Evolutionary conservation across 1,140 invertebrate genomes (phyloP), one percentile per base, ranked within the genome.

Genomic region (Centruroides sculpturatus): DNA sequence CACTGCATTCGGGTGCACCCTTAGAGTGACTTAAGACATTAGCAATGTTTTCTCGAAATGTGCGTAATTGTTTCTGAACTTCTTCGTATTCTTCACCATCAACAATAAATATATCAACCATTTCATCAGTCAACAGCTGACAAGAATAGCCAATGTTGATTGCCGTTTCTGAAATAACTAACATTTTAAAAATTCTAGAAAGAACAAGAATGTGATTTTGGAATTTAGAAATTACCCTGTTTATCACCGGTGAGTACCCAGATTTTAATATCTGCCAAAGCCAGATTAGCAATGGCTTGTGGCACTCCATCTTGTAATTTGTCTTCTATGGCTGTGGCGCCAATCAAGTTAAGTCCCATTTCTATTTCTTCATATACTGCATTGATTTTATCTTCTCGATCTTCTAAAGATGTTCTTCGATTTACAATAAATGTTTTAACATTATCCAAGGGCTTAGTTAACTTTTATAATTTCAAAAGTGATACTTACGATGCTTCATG

Each of bases 71-170:
- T 23, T 84, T 81, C 67, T 89, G 68, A 49, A 92, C 92, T 66
- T 92, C 86, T 57, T 92, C 87, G 64, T 84, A 81, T 5, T 86
- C 84, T 36, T 82, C 82, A 5, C 85, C 92, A 74, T 98, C 93
- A 23, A 98, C 85, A 46, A 96, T 87, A 74, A 95, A 95, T 47
- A 95, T 83, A 71, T 99, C 94, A 46, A 87, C 85, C 82, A 99
- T 86, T 68, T 99, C 94, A 74, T 99, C 94, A 6, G 89, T 97
- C 46, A 99, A 77, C 62, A 99, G 79, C 71, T 94, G 90, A 74
- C 95, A 99, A 3, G 94, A 98, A 72, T 98, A 99, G 5, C 95
- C 97, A 70, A 99, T 99, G 74, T 99, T 99, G 64, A 99, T 95
- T 46, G 96, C 96, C 55, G 96, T 99, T 77, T 99, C 95, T 65